Percentiles rank a stretch among this genome's conserved stretches.
phyloP scores from a whole-genome alignment of 2,888 invertebrate species.

The Acanthosoma haemorrhoidale region DNA sequence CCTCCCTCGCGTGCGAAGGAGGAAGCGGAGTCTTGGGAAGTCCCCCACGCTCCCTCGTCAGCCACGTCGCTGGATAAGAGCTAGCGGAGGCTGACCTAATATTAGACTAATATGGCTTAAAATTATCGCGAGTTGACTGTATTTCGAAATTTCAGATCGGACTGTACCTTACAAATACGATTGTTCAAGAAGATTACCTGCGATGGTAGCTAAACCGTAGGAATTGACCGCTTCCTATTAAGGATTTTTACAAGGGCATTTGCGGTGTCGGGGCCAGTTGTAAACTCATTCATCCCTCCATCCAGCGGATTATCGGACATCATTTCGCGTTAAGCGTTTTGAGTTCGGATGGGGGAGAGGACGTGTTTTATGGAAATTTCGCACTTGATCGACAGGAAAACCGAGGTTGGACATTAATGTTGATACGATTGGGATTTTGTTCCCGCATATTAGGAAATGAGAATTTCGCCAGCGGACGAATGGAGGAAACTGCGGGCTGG shows the following conservation, averaged over 20 bases:
- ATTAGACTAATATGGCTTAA: too few species aligned
- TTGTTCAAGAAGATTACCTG: too few species aligned
- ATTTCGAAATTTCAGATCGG: too few species aligned
- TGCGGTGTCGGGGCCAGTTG: not conserved
- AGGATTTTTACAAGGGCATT: constrained; percentile 11
- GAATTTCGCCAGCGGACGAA: not conserved
- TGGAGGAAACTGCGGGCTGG: not conserved
- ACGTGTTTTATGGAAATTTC: constrained; percentile 9
- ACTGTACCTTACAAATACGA: too few species aligned
- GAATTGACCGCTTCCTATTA: too few species aligned
- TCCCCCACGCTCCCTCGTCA: too few species aligned
- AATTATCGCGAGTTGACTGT: too few species aligned
- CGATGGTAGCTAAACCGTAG: too few species aligned
- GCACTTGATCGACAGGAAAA: constrained; percentile 14
- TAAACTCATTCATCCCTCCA: constrained; percentile 6
- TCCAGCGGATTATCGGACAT: constrained; percentile 1
- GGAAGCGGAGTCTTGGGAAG: too few species aligned
- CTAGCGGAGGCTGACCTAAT: too few species aligned
- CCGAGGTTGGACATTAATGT: constrained; percentile 2
- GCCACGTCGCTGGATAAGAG: too few species aligned
- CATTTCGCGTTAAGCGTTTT: constrained; percentile 5
- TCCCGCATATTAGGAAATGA: constrained; percentile 5
- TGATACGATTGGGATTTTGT: constrained; percentile 7
- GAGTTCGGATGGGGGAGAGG: not conserved
- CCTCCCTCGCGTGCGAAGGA: too few species aligned